Base-by-base conservation (phyloP, 2,797 vertebrate genomes). In the Lepilemur septentrionalis region DNA sequence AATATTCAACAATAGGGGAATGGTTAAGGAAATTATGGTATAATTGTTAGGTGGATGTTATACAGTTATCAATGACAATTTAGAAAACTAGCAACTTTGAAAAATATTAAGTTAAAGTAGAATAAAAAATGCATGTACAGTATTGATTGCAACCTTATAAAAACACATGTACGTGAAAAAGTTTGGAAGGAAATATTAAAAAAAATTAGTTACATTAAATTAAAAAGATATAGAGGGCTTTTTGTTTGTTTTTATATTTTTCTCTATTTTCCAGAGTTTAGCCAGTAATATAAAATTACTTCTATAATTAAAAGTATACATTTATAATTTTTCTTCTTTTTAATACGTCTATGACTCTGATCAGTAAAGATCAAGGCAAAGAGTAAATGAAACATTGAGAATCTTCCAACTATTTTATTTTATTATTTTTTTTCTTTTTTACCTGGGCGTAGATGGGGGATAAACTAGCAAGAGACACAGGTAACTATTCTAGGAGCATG, bases 21-120 rank as follows among this genome's bases (percentile, higher is more conserved):
- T 75, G n/a, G 63, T 83, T 83, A 86, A 70, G 43, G 85, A 78
- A 94, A 89, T 78, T 59, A 55, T 70, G n/a, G 28, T 73, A 14
- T 73, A 76, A 63, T 88, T 25, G 57, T 4, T 65, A 69, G n/a
- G 50, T 92, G 25, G 84, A 85, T 93, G 72, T 80, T 70, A 72
- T 30, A 35, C 52, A 93, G 4, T 61, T 83, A 57, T 92, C 88
- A 67, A 13, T 52, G 78, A 43, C 14, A 67, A 78, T 59, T 96
- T 91, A 43, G 73, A 96, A 94, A 81, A 91, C 67, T 92, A 72
- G 25, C 76, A 92, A 84, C 76, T 86, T 67, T 89, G 85, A 92
- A 80, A 73, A 90, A 78, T 67, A 79, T 6, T 43, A 30, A 90
- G n/a, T 67, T 38, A 5, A 32, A n/a, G 17, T 35, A 95, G 18